Evolutionary conservation across 2,113 vertebrate species (phyloP).

Genomic region (Pedetes capensis): DNA sequence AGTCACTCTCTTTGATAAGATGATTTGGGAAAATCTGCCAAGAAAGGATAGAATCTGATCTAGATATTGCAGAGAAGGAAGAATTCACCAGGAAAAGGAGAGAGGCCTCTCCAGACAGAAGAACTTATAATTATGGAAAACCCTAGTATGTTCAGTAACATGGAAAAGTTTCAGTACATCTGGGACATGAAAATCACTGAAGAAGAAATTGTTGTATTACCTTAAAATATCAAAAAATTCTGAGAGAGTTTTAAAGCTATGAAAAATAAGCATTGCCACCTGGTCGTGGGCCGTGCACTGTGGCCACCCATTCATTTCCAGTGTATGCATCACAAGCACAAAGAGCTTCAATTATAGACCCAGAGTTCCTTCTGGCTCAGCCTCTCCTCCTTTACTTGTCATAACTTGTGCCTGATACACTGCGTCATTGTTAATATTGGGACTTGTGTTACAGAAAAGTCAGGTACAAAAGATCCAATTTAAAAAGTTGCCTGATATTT

Average conservation of each 20-base stretch:
- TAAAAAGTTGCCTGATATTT: neutral
- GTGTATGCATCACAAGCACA: accelerated
- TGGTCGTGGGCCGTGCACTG: neutral
- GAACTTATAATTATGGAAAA: neutral
- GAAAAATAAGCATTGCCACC: neutral
- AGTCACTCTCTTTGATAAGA: neutral
- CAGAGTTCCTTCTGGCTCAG: neutral
- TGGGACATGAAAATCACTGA: neutral
- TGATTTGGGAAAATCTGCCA: too few species aligned
- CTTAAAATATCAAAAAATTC: neutral
- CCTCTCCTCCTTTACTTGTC: neutral
- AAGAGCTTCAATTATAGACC: neutral
- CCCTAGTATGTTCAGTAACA: neutral
- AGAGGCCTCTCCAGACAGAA: neutral
- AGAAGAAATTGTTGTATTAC: neutral
- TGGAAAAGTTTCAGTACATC: neutral
- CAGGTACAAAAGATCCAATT: neutral
- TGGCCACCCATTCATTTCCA: neutral
- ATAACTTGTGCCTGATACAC: neutral
- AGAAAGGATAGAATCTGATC: neutral
- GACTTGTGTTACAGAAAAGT: neutral
- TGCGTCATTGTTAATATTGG: neutral
- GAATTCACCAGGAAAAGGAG: neutral
- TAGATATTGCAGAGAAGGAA: neutral
- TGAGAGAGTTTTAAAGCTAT: neutral